Base-by-base conservation (phyloP, 1,140 invertebrate species). In the Myzus persicae region DNA sequence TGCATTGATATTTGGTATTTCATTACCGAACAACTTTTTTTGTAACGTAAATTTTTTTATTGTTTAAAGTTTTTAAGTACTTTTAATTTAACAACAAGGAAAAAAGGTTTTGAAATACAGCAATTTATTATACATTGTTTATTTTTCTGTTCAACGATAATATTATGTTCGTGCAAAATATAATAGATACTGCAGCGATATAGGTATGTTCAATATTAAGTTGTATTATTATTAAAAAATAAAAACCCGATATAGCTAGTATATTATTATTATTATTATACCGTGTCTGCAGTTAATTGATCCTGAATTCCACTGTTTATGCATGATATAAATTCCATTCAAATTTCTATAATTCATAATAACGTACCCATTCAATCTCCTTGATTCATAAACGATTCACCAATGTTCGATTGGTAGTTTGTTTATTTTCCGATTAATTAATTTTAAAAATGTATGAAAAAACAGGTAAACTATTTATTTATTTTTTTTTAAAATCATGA, bases 1-100 rank as follows among this genome's bases (percentile, higher is more conserved):
- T 40, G 38, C 48, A 40, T 51, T 20, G n/a, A 51, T 89, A 51
- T 89, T 40, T 36, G 88, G 36, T 89, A 89, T 89, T 89, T 89
- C 36, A 51, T 89, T 89, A 89, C n/a, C 20, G 2, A 38, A 89
- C 46, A 38, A 51, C 36, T 38, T 54, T 89, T 54, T 89, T 89
- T 54, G 26, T 89, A 38, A 14, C 8, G 8, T 54, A 40, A 3
- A 7, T 22, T 87, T 89, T 89, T 89, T 48, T 89, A 89, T 51
- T 51, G n/a, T 48, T 88, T 7, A n/a, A 88, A 48, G 44, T 88
- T 89, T 46, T 51, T 18, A 51, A 89, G 20, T 51, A 51, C 9
- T 48, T 51, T 38, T 44, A 85, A 42, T n/a, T 85, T 85, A 85
- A 85, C 22, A 67, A 81, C 76, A 81, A 40, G 36, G 36, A 9